Base-by-base conservation (phyloP, 2,113 vertebrate genomes). In the Siphamia tubifer region DNA sequence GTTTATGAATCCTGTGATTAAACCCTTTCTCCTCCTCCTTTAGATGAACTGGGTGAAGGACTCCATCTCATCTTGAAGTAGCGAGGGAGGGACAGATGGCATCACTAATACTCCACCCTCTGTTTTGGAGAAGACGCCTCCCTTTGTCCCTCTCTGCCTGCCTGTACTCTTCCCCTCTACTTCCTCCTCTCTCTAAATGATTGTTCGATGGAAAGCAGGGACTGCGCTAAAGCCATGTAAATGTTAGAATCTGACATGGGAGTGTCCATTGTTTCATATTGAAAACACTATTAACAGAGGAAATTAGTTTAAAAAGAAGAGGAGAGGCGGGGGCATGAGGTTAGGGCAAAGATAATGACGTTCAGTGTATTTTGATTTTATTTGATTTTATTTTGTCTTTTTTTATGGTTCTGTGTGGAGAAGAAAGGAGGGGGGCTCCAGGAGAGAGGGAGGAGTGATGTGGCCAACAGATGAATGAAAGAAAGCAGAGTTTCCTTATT, bases 11-110 rank as follows among this genome's bases (percentile, higher is more conserved):
- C 38, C 13, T 19, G 39, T 16, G 47, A 12, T 34, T 8, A 5
- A 13, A 12, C 23, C 12, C 31, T 11, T 48, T 8, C 39, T 12
- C 44, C 39, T 52, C 43, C 36, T 67, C 34, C 53, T 83, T 65
- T 42, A 99, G 97, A 95, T 91, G 96, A 98, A 90, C 94, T 94
- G 74, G 93, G 92, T 40, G 96, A 96, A 86, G 94, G 96, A 74
- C 93, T 96, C 89, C 96, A 98, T 84, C 94, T 99, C 81, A 95
- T 98, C 85, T 72, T 99, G 90, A 99, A 99, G 87, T 99, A 95
- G 95, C 31, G 66, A 40, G 57, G 44, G 74, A n/a, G n/a, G 70
- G 76, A 74, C 86, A 43, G 79, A 86, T 70, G 77, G 63, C 68
- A 65, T 79, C 85, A 44, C 76, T 61, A 62, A 84, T 78, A 68